Conservation (phyloP, 2,888 invertebrate genomes). For the Trissolcus brochymenae region DNA sequence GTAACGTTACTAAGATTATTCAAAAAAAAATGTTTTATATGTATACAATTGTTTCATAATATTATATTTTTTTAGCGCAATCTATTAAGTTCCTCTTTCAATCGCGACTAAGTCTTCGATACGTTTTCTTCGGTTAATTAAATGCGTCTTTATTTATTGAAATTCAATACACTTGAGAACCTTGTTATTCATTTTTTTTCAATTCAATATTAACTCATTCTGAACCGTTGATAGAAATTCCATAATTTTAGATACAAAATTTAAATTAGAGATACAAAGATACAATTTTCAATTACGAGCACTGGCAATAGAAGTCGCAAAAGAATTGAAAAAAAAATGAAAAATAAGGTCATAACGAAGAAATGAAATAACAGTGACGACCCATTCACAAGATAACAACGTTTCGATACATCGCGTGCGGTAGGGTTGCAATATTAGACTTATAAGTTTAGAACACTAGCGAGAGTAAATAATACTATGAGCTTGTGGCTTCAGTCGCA, state of each 20-base stretch:
- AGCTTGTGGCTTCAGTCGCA: constrained; percentile 66
- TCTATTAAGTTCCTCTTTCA: constrained; percentile 68
- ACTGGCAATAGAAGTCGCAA: background rate
- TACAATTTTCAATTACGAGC: too few relatives aligned
- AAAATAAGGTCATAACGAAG: background rate
- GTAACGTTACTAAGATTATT: constrained; percentile 67
- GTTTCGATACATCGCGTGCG: constrained; percentile 58
- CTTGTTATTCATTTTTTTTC: background rate
- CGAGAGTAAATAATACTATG: constrained; percentile 60
- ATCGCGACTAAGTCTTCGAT: constrained; percentile 64
- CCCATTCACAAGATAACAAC: constrained; percentile 22
- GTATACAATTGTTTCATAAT: constrained; percentile 71
- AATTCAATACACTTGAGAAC: background rate
- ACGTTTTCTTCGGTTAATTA: constrained; percentile 50
- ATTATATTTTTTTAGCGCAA: constrained; percentile 71
- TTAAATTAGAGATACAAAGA: background rate
- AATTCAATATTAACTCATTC: background rate
- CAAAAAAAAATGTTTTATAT: constrained; percentile 68
- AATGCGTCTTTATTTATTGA: constrained; percentile 18
- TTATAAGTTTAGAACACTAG: constrained; percentile 65
- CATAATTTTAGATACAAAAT: background rate
- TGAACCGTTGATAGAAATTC: background rate
- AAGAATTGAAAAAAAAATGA: background rate
- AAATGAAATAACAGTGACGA: constrained; percentile 14
- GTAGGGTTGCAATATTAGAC: constrained; percentile 71